Evolutionary conservation across 2,888 invertebrate genomes (phyloP).

Genomic region (Altica lythri): DNA sequence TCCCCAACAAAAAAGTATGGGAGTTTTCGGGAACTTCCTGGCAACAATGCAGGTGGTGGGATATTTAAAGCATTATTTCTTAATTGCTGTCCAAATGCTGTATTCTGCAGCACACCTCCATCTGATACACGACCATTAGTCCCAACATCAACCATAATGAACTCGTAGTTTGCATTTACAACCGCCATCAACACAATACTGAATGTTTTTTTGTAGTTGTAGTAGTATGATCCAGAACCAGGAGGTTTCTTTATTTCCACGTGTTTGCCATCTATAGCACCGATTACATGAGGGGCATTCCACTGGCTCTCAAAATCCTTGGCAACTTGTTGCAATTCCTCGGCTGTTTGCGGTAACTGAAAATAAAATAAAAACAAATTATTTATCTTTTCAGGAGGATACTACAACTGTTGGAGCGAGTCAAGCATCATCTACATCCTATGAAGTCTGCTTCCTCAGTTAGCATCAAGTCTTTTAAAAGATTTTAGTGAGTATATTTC

Average conservation of each 20-base stretch:
- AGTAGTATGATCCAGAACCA: conserved; percentile 41
- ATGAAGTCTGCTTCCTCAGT: too few relatives aligned
- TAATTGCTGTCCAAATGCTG: too few relatives aligned
- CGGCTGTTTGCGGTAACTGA: not conserved
- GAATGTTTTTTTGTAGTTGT: conserved; percentile 46
- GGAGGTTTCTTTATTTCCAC: conserved; percentile 42
- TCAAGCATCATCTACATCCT: too few relatives aligned
- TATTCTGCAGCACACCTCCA: too few relatives aligned
- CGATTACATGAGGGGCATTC: conserved; percentile 41
- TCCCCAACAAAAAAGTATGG: conserved; percentile 18
- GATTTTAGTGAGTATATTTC: too few relatives aligned
- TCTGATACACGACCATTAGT: too few relatives aligned
- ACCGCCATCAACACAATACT: conserved; percentile 49
- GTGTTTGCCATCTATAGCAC: conserved; percentile 50
- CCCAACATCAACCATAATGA: too few relatives aligned
- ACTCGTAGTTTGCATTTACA: not conserved
- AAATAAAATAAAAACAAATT: not conserved
- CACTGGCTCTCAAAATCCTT: conserved; percentile 3
- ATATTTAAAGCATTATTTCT: not conserved
- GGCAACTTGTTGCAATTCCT: not conserved
- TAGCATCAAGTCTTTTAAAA: too few relatives aligned
- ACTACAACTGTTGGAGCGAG: not conserved
- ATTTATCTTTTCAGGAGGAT: not conserved
- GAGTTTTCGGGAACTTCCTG: not conserved
- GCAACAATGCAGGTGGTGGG: not conserved